Evolutionary conservation across 2,113 vertebrate species (phyloP).

Genomic region (Ochotona princeps): DNA sequence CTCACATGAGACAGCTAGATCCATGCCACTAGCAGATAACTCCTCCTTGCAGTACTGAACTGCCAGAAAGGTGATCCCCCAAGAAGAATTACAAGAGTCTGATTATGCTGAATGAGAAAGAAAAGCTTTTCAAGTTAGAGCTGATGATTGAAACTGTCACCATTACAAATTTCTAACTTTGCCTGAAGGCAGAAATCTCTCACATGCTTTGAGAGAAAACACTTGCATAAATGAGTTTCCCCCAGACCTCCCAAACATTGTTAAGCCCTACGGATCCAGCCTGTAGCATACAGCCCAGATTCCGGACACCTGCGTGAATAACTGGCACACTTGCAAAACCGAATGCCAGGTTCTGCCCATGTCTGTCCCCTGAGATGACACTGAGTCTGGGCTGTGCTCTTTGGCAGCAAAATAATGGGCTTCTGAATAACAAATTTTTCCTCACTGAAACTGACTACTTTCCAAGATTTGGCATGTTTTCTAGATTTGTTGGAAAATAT

Average conservation of each 20-base stretch:
- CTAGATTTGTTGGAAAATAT: not conserved
- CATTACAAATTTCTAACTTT: slow-evolving; percentile 31
- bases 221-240: slow-evolving; percentile 2
- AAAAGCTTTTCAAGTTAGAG: not conserved
- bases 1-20: not conserved
- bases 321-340: slow-evolving; percentile 27
- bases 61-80: not conserved
- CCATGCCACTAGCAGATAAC: not conserved
- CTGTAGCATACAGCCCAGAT: not conserved
- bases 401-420: not conserved
- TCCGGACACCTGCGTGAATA: slow-evolving; percentile 7
- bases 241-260: slow-evolving; percentile 3
- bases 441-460: not conserved
- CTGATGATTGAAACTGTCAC: not conserved
- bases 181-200: slow-evolving; percentile 10
- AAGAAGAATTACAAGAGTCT: not conserved
- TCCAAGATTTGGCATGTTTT: not conserved
- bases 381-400: not conserved
- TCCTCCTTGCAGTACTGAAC: not conserved
- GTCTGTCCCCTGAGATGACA: not conserved
- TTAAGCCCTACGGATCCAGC: slow-evolving; percentile 26
- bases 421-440: slow-evolving; percentile 35
- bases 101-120: not conserved
- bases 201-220: not conserved
- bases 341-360: slow-evolving; percentile 23